Evolutionary conservation across 2,797 vertebrate genomes (phyloP), one percentile per base, ranked within the genome.

Genomic region (Pangasius larnaudii): DNA sequence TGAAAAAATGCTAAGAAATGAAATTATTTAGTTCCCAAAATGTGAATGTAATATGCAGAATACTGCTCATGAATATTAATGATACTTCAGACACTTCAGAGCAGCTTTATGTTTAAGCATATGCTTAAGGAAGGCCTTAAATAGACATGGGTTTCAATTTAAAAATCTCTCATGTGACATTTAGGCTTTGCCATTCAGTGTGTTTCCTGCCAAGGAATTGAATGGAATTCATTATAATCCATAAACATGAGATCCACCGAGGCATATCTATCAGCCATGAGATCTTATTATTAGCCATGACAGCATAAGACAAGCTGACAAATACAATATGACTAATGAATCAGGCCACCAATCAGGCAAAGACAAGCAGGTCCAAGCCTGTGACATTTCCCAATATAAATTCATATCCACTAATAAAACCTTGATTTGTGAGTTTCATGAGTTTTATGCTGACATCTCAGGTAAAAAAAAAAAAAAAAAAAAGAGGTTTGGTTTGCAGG

Each of bases 251-350:
- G 82, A 58, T 86, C 65, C 85, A 36, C 51, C 80, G 87, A 84
- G 89, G 89, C 74, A 72, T 86, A 89, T 89, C 78, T 87, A 85
- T 87, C 80, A 84, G 67, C 85, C 84, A 71, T 86, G 87, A 87
- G 86, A 89, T 90, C 87, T 85, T 80, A 88, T 90, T 90, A 90
- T 91, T 86, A 90, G 69, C 85, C 84, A 75, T 89, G 91, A 88
- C 87, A 77, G 87, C 72, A 69, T 65, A 87, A 63, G 84, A 90
- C 86, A 71, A 87, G 85, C 63, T 74, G n/a, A 69, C 81, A 87
- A 89, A 89, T 89, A 63, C 74, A 90, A 88, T 88, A 89, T 78
- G 81, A 88, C 88, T 89, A 89, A 90, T 88, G 85, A 89, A 89
- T 36, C 87, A 4, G 72, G 72, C 79, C 89, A 86, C 79, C 88